Base-by-base conservation (phyloP, 2,113 vertebrate genomes). In the Gobio gobio region DNA sequence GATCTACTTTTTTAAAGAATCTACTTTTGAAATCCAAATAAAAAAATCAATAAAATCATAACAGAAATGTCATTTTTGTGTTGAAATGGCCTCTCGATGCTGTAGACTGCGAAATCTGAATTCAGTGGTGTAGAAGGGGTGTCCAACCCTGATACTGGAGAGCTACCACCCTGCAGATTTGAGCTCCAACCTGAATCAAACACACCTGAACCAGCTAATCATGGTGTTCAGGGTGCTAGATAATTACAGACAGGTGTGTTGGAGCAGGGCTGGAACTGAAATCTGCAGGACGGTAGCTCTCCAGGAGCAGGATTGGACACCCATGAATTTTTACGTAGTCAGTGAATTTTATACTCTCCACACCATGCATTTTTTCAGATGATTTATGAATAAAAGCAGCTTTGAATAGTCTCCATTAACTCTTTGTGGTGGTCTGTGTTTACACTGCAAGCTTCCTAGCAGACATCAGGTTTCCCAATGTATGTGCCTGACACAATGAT, bases 381-480 rank as follows among this genome's bases (percentile, higher is more conserved):
- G 43, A 73, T 24, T 73, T 8, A 47, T 47, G 40, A 74, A 9
- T 47, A 26, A 24, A 5, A 24, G 22, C 22, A 45, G n/a, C 70
- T 74, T 4, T 16, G n/a, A 49, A 49, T 49, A 47, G 12, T 47
- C 70, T 74, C 43, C 70, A 24, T 47, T 74, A 74, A 74, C 81
- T 73, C 22, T 83, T 74, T 51, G 58, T 18, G 40, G 45, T 59
- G 33, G 72, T 56, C 51, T n/a, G 20, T 49, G 58, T n/a, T 33
- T 76, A 33, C 73, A 59, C 29, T 84, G 13, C 45, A 81, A 54
- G 45, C 75, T 33, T 82, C 59, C 58, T 24, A 45, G 59, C 22
- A 58, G 40, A 43, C 49, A 68, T 59, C 45, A 51, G 82, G 18
- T 84, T 75, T 64, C 56, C 12, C 54, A 63, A 24, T 75, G 58